A percentile compares a stretch with the other conserved stretches of the same genome.
Evolutionary conservation across 2,888 invertebrate species (phyloP).

Genomic region (Dryobotodes eremita): DNA sequence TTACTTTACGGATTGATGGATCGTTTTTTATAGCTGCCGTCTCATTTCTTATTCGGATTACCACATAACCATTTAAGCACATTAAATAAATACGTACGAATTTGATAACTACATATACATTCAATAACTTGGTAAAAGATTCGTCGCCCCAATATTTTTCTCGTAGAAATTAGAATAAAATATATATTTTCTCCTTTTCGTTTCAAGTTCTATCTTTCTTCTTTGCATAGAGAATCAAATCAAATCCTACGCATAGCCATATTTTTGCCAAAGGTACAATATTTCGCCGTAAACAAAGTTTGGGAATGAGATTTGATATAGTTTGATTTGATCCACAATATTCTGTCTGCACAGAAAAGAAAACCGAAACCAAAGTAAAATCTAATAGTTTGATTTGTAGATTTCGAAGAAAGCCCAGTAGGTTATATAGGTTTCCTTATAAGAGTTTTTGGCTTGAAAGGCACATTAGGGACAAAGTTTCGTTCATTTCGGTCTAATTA

Average conservation of each 20-base stretch:
- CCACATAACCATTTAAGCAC: neutral
- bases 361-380: constrained; percentile 3
- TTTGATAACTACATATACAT: neutral
- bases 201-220: constrained; percentile 11
- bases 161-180: neutral
- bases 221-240: constrained; percentile 30
- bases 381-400: constrained; percentile 5
- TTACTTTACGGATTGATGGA: no score
- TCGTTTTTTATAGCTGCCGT: neutral
- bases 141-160: neutral
- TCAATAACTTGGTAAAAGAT: constrained; percentile 2
- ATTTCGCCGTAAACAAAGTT: neutral
- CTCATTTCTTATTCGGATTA: constrained; percentile 5
- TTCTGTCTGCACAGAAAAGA: neutral
- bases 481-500: constrained; percentile 13
- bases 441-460: neutral
- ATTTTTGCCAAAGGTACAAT: neutral
- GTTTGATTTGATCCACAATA: constrained; percentile 8
- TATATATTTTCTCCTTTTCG: constrained; percentile 7
- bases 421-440: neutral
- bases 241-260: constrained; percentile 11
- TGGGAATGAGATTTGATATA: constrained; percentile 12
- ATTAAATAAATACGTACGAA: neutral
- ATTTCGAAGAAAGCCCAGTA: neutral
- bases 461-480: constrained; percentile 10